Evolutionary conservation across 2,113 vertebrate species (phyloP).

Genomic region (Epinephelus fuscoguttatus): DNA sequence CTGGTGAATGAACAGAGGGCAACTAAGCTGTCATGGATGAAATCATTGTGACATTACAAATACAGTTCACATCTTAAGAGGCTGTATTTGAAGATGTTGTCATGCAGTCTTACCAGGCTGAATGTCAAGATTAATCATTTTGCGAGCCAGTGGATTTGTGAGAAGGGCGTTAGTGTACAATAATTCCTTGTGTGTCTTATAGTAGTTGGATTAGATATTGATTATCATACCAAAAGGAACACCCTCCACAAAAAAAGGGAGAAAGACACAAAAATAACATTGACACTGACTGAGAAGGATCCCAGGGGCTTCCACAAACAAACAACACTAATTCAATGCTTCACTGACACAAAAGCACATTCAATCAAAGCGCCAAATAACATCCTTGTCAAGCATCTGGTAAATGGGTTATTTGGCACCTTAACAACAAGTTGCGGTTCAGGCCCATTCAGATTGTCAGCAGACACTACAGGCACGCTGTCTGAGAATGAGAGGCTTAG

Average conservation of each 20-base stretch:
- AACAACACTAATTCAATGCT: conserved; percentile 71
- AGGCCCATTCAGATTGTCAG: conserved; percentile 73
- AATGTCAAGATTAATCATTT: conserved; percentile 44
- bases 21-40: conserved; percentile 33
- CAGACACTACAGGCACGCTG: conserved; percentile 64
- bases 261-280: conserved; percentile 42
- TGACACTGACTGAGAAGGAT: conserved; percentile 52
- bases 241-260: neutral
- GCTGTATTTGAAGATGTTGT: conserved; percentile 33
- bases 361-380: conserved; percentile 71
- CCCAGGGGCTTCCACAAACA: conserved; percentile 67
- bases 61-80: conserved; percentile 32
- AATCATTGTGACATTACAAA: conserved; percentile 51
- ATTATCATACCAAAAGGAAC: conserved; percentile 61
- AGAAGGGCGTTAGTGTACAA: conserved; percentile 15
- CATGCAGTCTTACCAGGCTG: conserved; percentile 27
- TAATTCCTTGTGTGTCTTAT: conserved; percentile 19
- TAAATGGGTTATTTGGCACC: conserved; percentile 74
- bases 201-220: conserved; percentile 46
- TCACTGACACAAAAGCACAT: conserved; percentile 65
- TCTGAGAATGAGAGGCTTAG: conserved; percentile 71
- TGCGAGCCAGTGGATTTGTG: conserved; percentile 15
- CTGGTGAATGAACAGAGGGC: conserved; percentile 42
- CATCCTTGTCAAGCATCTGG: conserved; percentile 73
- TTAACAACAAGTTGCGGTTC: conserved; percentile 73